Conservation (phyloP, 2,113 vertebrate species). For the Galemys pyrenaicus region DNA sequence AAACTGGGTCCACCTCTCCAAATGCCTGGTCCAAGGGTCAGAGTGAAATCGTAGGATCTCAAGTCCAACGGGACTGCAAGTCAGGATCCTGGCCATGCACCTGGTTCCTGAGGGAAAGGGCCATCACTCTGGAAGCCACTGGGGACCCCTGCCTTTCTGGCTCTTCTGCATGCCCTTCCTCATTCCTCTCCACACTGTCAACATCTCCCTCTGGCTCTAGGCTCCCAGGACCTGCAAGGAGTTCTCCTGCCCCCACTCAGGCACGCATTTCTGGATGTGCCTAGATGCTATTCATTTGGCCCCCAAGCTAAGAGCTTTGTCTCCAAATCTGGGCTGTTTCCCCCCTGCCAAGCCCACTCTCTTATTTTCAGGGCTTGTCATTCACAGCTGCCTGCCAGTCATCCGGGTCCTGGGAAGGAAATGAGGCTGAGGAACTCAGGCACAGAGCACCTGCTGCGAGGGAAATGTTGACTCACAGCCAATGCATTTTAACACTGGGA, state of each 20-base stretch:
- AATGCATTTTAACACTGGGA: constrained; percentile 79
- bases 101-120: neutral
- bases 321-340: neutral
- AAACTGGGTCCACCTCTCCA: neutral
- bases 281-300: neutral
- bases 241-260: neutral
- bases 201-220: neutral
- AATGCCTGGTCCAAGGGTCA: neutral
- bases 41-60: neutral
- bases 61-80: neutral
- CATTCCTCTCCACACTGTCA: neutral
- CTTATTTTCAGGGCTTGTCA: constrained; percentile 65
- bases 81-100: neutral
- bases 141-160: neutral
- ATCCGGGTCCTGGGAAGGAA: constrained; percentile 70
- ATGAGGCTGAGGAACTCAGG: constrained; percentile 75
- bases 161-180: accelerated
- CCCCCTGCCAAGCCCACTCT: neutral
- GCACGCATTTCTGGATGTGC: neutral
- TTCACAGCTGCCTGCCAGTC: constrained; percentile 75
- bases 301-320: constrained; percentile 50
- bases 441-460: constrained; percentile 69
- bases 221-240: neutral
- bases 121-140: neutral
- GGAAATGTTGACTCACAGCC: constrained; percentile 80